Evolutionary conservation across 2,113 vertebrate genomes (phyloP).

Genomic region (Platycercus adscitus): DNA sequence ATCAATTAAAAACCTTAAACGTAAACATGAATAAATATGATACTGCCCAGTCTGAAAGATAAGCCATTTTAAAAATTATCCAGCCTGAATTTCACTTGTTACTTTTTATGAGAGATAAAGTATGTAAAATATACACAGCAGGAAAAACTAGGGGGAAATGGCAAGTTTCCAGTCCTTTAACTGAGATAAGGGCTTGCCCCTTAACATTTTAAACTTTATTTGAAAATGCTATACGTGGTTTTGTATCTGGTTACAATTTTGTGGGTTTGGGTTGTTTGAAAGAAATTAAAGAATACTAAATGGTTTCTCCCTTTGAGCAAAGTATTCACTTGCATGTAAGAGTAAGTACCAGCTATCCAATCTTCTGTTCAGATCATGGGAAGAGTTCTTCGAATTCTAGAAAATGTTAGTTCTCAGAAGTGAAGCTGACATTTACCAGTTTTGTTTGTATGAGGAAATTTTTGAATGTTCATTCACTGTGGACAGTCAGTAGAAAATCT

Average conservation of each 20-base stretch:
- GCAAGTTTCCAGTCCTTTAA: background rate
- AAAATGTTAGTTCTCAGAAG: background rate
- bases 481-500: constrained; percentile 22
- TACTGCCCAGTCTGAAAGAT: background rate
- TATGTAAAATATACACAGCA: background rate
- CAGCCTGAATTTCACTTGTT: background rate
- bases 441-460: background rate
- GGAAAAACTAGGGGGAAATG: background rate
- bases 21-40: background rate
- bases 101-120: background rate
- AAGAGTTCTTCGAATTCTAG: background rate
- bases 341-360: background rate
- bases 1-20: background rate
- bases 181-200: background rate
- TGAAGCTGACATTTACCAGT: background rate
- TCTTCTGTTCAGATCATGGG: background rate
- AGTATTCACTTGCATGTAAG: background rate
- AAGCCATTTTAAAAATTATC: background rate
- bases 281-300: background rate
- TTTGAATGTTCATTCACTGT: background rate
- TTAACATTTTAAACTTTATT: background rate
- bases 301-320: background rate
- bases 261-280: background rate
- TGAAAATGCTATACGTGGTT: background rate
- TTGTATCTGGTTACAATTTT: background rate